Evolutionary conservation across 2,888 invertebrate species (phyloP), one percentile per base, ranked within the genome.

Genomic region (Itoplectis maculator): DNA sequence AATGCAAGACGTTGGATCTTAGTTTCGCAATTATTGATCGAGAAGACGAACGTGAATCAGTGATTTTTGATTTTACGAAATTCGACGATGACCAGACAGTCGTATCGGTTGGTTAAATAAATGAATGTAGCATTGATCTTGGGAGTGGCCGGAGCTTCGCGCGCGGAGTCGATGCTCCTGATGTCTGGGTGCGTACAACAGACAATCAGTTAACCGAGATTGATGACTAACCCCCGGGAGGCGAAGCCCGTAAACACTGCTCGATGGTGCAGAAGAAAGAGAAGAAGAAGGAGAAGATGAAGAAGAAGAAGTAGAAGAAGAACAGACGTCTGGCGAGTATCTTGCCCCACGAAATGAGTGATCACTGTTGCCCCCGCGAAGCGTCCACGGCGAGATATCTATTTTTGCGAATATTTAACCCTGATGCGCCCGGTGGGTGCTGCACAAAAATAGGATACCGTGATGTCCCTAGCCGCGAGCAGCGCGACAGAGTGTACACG

Each of bases 321-420:
- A 75, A 82, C 49, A 42, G 18, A 45, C 56, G 68, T 51, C 66
- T 66, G 72, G 70, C 70, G 79, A 79, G 82, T 80, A 61, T 83
- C 73, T 83, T 79, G 79, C 80, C 83, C 83, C 68, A 65, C 72
- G 69, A 65, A 70, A 83, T 80, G 80, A 83, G 68, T 69, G 77
- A 83, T 80, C 63, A 69, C 63, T 69, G 47, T 59, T 80, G 18
- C 40, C 47, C 59, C 59, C 37, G 37, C 23, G 29, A 45, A 68
- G 66, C 45, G 61, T 42, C 42, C 56, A 49, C 76, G 68, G 73
- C 45, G 72, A 54, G 72, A 76, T 63, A 49, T 73, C 81, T 85
- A 85, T 84, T 85, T 86, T 84, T 83, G 79, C 79, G 68, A 85
- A 84, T 81, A 78, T 82, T 84, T 76, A 82, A 84, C 82, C 84